Evolutionary conservation across 2,797 vertebrate species (phyloP).

Genomic region (Alexandromys oeconomus): DNA sequence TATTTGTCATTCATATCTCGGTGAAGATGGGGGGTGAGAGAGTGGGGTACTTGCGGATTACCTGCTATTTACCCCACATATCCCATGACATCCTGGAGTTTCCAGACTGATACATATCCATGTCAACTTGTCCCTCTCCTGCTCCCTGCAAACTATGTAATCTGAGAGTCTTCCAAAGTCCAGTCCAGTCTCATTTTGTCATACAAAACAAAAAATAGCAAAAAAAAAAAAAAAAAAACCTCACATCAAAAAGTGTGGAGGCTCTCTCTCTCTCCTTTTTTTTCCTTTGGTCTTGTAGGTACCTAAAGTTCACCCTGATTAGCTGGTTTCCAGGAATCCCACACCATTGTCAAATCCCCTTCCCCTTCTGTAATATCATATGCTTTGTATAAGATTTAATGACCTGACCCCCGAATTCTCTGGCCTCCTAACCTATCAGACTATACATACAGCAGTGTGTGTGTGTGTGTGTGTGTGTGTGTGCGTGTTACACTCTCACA

Average conservation of each 20-base stretch:
- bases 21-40: neutral
- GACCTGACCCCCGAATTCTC: neutral
- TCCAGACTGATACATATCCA: neutral
- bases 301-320: neutral
- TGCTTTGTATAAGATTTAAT: neutral
- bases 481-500: neutral
- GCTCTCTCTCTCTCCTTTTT: neutral
- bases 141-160: constrained; percentile 10
- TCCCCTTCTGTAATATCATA: neutral
- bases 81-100: neutral
- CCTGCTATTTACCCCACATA: neutral
- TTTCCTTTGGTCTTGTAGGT: neutral
- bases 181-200: neutral
- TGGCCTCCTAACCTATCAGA: neutral
- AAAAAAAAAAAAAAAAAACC: neutral
- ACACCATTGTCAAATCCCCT: neutral
- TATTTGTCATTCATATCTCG: neutral
- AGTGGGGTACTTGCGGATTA: neutral
- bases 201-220: neutral
- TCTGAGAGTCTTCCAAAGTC: neutral
- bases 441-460: neutral
- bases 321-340: neutral
- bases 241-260: neutral
- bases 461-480: too few relatives aligned
- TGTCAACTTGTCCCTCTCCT: neutral